phyloP scores from a whole-genome alignment of 92 coral and sea anemone genomes.

The Virgularia gustaviana region DNA sequence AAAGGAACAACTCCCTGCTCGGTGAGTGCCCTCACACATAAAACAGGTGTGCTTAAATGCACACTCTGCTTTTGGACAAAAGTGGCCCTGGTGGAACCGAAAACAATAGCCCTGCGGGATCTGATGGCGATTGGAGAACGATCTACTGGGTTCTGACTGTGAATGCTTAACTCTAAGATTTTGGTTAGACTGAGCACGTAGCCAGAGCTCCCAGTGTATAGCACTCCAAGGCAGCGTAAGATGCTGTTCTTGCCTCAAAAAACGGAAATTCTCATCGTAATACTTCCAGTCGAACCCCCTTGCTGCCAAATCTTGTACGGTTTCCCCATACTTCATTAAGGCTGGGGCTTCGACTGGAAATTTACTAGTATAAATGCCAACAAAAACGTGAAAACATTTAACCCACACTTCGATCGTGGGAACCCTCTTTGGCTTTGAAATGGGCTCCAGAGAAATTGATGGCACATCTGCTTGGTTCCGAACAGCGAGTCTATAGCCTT shows the following conservation, averaged over 20 bases:
- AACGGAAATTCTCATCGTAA: conserved; percentile 49
- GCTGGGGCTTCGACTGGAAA: conserved; percentile 32
- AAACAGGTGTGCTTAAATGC: conserved; percentile 48
- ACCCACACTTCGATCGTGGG: conserved; percentile 52
- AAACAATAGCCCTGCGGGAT: conserved; percentile 15
- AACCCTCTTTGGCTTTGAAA: conserved; percentile 21
- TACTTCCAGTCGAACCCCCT: conserved; percentile 46
- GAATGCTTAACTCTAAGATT: neutral
- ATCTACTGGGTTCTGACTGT: neutral
- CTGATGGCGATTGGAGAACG: neutral
- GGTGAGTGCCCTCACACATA: conserved; percentile 48
- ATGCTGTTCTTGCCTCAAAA: conserved; percentile 31
- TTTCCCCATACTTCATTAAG: conserved; percentile 52
- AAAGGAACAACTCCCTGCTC: conserved; percentile 27
- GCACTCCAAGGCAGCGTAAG: conserved; percentile 46
- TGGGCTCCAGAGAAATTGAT: conserved; percentile 42
- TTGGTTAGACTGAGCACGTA: conserved; percentile 27
- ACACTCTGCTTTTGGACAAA: conserved; percentile 4
- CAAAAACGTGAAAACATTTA: conserved; percentile 45
- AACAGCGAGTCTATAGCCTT: conserved; percentile 19
- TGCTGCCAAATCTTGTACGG: conserved; percentile 46
- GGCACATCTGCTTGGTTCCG: conserved; percentile 33
- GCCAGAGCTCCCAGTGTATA: conserved; percentile 58
- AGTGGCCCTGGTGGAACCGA: conserved; percentile 20
- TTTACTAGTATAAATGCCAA: conserved; percentile 37